These are phyloP conservation scores for Allobates femoralis DNA, from an alignment of 2,797 vertebrate genomes.

Conservation along the genomic window DNA sequence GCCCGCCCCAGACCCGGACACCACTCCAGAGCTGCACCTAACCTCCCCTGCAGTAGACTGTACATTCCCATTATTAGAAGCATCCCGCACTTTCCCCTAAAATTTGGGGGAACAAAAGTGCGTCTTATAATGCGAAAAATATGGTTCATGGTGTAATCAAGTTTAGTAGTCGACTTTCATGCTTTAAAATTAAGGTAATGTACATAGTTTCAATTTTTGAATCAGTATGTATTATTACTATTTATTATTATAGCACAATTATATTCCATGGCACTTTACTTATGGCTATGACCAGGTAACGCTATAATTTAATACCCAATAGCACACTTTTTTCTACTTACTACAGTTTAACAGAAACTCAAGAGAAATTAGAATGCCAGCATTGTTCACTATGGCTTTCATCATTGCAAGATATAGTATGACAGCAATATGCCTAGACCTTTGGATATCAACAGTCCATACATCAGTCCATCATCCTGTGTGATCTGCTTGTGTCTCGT, in stretches of 20 bases:
- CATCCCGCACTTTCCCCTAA: no score
- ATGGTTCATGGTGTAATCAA: no score
- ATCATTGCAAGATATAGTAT: background rate
- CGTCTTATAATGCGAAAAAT: no score
- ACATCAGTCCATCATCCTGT: conserved; percentile 3
- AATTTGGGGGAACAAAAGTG: no score
- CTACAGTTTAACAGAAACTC: background rate
- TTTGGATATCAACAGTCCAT: background rate
- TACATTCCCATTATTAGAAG: no score
- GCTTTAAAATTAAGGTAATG: background rate
- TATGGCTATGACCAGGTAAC: background rate
- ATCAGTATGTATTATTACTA: no score
- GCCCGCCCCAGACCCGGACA: no score
- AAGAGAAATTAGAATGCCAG: background rate
- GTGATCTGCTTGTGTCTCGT: background rate
- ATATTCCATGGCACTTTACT: no score
- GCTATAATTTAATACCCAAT: background rate
- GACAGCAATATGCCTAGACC: background rate
- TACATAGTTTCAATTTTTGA: background rate
- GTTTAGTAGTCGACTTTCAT: no score
- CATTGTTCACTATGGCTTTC: background rate
- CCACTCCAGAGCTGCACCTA: no score
- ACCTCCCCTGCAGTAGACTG: no score
- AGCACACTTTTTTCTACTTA: background rate
- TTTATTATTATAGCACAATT: no score